Conservation (phyloP, 2,113 vertebrate genomes). For the Anguilla japonica region DNA sequence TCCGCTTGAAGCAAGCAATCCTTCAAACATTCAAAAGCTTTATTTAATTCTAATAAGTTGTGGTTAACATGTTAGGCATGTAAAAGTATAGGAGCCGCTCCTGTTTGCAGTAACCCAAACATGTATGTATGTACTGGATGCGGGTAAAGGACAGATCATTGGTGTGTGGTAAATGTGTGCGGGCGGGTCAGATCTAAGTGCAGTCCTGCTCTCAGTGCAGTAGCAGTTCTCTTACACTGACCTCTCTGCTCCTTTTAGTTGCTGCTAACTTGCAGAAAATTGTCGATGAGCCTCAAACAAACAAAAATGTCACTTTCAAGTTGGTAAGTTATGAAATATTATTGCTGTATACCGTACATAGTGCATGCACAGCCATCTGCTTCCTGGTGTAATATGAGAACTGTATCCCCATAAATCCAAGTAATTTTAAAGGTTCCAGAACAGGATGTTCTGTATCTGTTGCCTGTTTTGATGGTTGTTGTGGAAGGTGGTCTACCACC, state of each 20-base stretch:
- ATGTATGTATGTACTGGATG: no score
- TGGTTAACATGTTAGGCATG: no score
- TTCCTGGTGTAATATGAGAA: no score
- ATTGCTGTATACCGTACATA: not conserved
- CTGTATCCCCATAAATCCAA: no score
- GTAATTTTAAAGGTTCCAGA: not conserved
- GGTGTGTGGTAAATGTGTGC: not conserved
- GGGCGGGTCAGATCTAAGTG: not conserved
- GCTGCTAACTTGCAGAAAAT: conserved; percentile 99
- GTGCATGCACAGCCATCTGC: not conserved
- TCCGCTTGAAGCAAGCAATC: no score
- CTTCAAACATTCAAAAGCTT: no score
- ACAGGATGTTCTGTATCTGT: not conserved
- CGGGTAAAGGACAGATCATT: no score
- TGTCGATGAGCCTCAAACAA: conserved; percentile 91
- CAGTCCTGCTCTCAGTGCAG: not conserved
- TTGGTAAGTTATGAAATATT: conserved; percentile 80
- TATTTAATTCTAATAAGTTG: no score
- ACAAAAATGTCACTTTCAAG: conserved; percentile 97
- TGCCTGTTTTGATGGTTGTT: not conserved
- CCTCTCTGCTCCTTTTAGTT: conserved; percentile 77
- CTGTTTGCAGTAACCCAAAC: no score
- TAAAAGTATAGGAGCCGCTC: no score
- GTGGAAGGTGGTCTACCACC: not conserved
- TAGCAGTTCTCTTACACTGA: conserved; percentile 31